Evolutionary conservation across 2,888 invertebrate species (phyloP), one percentile per base, ranked within the genome.

Genomic region (Disparrhopalites patrizii): DNA sequence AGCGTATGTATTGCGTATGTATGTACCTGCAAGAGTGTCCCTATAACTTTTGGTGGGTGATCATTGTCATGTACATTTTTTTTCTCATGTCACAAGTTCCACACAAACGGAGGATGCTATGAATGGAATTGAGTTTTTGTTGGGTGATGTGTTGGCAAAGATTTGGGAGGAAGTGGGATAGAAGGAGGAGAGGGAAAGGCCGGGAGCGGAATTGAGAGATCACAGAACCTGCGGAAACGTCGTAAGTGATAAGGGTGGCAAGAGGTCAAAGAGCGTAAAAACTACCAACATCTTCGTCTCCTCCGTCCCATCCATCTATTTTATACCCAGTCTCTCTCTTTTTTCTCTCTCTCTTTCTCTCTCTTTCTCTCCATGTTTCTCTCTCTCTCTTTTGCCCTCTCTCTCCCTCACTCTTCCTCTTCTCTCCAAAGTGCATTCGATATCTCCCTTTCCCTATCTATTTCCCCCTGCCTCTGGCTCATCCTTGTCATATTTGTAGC

Each of bases 191-290:
- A 65, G 20, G 51, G 36, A 36, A 20, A 52, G 23, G 28, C 55
- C 38, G 20, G 57, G 18, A 43, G 55, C 47, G 47, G 43, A 50
- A 52, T 43, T 20, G 20, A 38, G 38, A 36, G 28, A 28, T 23
- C 20, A n/a, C n/a, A 15, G 31, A 38, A 31, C 28, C 30, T 38
- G n/a, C 25, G 64, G 56, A 56, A 54, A 54, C 64, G 36, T 51
- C 20, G 23, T 28, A 47, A 30, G 30, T 51, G 51, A 58, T 57
- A 57, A 57, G 51, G 30, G 28, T 50, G 31, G 30, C 18, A 47
- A 57, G 47, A 64, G 57, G 56, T 64, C 56, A 57, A 57, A 30
- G 18, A 50, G 64, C 57, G 33, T 57, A 55, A 57, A 31, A 55
- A 36, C 27, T 40, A 38, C 31, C 38, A 54, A 62, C 40, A 55